Conservation (phyloP, 2,113 vertebrate species). For the Macaca nemestrina region DNA sequence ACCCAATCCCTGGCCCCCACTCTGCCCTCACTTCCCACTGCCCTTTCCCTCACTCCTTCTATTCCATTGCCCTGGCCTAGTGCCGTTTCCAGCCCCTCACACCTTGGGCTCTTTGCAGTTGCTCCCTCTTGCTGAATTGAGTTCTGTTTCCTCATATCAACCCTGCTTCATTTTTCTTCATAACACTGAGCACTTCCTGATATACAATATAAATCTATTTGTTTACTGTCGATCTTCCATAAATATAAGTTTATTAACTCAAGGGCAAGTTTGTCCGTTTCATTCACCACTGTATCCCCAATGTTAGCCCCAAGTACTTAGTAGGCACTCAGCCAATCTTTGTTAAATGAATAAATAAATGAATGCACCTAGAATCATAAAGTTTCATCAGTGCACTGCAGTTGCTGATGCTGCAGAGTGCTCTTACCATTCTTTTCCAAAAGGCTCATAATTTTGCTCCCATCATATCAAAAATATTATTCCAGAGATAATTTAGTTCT, state of each 20-base stretch:
- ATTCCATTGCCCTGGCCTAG: accelerated
- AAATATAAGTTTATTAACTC: not conserved
- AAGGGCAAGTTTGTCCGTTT: not conserved
- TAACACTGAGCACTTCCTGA: not conserved
- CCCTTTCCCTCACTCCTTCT: not conserved
- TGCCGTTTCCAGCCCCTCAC: not conserved
- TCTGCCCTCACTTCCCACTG: not conserved
- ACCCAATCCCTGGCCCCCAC: no score
- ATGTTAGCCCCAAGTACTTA: not conserved
- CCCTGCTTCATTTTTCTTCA: not conserved
- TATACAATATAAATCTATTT: not conserved
- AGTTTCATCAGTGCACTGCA: not conserved
- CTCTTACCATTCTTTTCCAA: not conserved
- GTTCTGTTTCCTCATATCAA: not conserved
- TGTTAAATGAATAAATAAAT: not conserved
- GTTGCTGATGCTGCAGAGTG: not conserved
- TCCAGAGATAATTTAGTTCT: not conserved
- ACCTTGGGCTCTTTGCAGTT: no score
- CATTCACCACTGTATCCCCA: not conserved
- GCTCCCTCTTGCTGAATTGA: not conserved
- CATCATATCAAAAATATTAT: not conserved
- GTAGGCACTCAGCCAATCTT: not conserved
- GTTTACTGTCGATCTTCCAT: not conserved
- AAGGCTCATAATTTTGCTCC: not conserved
- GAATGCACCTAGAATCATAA: not conserved